These are phyloP conservation scores for Beaufortia kweichowensis DNA, from an alignment of 2,113 vertebrate species.

Conservation along the genomic window DNA sequence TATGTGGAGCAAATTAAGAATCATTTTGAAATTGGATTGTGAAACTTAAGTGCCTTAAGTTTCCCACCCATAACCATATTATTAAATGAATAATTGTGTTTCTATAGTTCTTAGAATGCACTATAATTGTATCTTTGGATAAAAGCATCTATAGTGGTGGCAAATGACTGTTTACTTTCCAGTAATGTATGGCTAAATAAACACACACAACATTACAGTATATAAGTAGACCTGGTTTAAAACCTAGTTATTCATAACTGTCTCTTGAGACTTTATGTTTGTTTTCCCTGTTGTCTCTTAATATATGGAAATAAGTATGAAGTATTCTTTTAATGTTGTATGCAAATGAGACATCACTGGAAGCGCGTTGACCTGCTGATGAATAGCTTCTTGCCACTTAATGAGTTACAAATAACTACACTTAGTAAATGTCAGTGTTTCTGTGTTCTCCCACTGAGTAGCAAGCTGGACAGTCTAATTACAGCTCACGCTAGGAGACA, in stretches of 20 bases:
- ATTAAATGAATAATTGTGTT: not conserved
- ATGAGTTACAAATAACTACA: constrained; percentile 46
- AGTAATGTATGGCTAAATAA: not conserved
- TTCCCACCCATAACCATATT: not conserved
- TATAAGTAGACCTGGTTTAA: not conserved
- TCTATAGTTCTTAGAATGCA: too few relatives aligned
- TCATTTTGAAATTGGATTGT: not conserved
- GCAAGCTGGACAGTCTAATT: constrained; percentile 62
- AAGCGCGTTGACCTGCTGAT: constrained; percentile 44
- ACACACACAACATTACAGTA: not conserved
- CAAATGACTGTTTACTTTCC: not conserved
- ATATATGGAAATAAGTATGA: constrained; percentile 37
- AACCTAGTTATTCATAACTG: not conserved
- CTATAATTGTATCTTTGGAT: too few relatives aligned
- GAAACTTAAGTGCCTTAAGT: too few relatives aligned
- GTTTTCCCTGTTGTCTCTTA: constrained; percentile 30
- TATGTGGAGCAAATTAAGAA: too few relatives aligned
- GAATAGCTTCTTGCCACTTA: constrained; percentile 39
- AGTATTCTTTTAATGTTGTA: constrained; percentile 50
- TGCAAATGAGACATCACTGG: constrained; percentile 30
- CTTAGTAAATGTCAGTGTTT: constrained; percentile 41
- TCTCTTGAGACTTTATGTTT: constrained; percentile 12
- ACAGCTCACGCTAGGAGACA: not conserved
- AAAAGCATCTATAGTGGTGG: not conserved
- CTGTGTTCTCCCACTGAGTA: not conserved